These are phyloP conservation scores for Notothenia coriiceps DNA, from an alignment of 2,113 vertebrate species.

Conservation along the genomic window DNA sequence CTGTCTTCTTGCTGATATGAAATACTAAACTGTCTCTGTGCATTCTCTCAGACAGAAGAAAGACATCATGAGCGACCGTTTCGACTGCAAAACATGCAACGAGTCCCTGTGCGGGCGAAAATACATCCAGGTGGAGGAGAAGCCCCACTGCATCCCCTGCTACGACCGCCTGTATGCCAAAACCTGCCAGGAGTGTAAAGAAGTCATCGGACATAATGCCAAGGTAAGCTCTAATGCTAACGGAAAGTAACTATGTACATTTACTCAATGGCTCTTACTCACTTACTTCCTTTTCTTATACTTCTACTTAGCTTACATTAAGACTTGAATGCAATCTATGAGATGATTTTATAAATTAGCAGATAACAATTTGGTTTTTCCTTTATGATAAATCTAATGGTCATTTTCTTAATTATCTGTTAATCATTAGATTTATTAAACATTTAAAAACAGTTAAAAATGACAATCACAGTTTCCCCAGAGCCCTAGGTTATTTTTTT, in stretches of 20 bases:
- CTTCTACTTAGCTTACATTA: neutral
- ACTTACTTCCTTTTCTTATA: neutral
- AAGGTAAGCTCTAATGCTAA: conserved; percentile 83
- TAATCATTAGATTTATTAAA: no score
- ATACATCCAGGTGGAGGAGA: conserved; percentile 91
- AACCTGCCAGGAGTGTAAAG: conserved; percentile 93
- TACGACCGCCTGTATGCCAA: conserved; percentile 93
- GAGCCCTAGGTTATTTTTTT: no score
- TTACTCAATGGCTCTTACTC: neutral
- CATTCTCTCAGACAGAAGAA: conserved; percentile 23
- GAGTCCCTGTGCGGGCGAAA: conserved; percentile 94
- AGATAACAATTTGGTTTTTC: neutral
- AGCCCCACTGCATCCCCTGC: conserved; percentile 94
- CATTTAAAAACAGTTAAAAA: no score
- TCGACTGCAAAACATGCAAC: conserved; percentile 92
- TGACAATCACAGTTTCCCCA: no score
- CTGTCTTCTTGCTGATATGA: conserved; percentile 10
- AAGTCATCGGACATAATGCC: conserved; percentile 92
- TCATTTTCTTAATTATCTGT: neutral
- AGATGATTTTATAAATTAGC: neutral
- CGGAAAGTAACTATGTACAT: neutral
- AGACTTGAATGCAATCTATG: neutral
- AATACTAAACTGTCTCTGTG: conserved; percentile 11
- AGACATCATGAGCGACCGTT: conserved; percentile 91
- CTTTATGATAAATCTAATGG: neutral